These are phyloP conservation scores for Peromyscus eremicus DNA, from an alignment of 2,797 vertebrate genomes.

Conservation along the genomic window DNA sequence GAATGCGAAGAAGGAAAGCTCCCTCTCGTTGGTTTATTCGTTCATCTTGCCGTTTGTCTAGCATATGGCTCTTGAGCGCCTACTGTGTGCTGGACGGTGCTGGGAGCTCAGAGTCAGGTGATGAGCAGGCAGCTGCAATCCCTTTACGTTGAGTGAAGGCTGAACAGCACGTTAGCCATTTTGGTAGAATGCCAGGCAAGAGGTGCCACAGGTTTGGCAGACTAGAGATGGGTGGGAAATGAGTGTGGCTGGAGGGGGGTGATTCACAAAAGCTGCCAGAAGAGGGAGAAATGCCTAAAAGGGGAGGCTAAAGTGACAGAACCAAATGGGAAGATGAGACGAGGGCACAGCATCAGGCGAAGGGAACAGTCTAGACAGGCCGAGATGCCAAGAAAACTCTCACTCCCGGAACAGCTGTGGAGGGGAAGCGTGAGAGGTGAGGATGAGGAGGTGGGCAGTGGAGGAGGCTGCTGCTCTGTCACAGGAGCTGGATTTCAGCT, in stretches of 20 bases:
- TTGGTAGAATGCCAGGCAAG: neutral
- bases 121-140: neutral
- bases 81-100: slow-evolving; percentile 55
- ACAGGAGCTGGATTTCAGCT: neutral
- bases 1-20: slow-evolving; percentile 25
- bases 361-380: neutral
- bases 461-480: neutral
- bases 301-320: neutral
- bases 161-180: neutral
- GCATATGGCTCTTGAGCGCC: slow-evolving; percentile 19
- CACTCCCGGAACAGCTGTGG: neutral
- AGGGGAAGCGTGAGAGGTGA: neutral
- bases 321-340: neutral
- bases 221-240: neutral
- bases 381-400: neutral
- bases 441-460: neutral
- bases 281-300: neutral
- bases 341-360: neutral
- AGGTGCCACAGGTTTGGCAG: neutral
- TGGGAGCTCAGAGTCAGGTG: neutral
- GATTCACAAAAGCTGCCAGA: neutral
- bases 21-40: neutral
- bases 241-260: neutral
- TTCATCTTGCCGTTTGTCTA: neutral
- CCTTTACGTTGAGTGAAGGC: neutral